Percentiles rank a stretch among this genome's conserved stretches.
Evolutionary conservation across 2,888 invertebrate genomes (phyloP).

Genomic region (Halictus quadricinctus): DNA sequence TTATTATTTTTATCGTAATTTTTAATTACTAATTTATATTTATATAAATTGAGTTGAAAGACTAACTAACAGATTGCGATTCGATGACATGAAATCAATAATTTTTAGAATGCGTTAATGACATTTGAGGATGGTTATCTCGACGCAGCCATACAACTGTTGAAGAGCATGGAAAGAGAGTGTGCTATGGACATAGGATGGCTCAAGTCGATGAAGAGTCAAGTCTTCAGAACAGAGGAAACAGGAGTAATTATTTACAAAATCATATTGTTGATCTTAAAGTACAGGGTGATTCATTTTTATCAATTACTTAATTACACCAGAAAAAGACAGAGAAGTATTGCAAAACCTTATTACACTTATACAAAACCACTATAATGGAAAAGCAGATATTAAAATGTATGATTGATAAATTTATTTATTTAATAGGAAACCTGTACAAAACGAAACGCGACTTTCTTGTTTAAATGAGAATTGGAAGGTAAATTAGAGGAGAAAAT

Average conservation of each 20-base stretch:
- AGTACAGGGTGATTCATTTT: not conserved
- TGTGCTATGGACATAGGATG: slow-evolving; percentile 84
- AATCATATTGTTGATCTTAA: not conserved
- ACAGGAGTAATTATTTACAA: slow-evolving; percentile 64
- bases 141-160: slow-evolving; percentile 83
- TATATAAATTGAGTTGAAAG: not conserved
- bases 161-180: slow-evolving; percentile 86
- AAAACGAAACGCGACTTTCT: too few relatives aligned
- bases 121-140: slow-evolving; percentile 88
- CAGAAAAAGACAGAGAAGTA: too few relatives aligned
- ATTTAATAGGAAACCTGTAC: too few relatives aligned
- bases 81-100: not conserved
- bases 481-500: too few relatives aligned
- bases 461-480: too few relatives aligned
- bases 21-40: too few relatives aligned
- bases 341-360: not conserved
- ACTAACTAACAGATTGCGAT: slow-evolving; percentile 6
- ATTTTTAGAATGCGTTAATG: slow-evolving; percentile 87
- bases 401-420: too few relatives aligned
- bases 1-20: too few relatives aligned
- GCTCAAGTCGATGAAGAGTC: slow-evolving; percentile 84
- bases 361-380: too few relatives aligned
- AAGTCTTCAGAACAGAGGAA: slow-evolving; percentile 81
- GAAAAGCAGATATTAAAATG: too few relatives aligned
- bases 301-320: not conserved